phyloP scores from a whole-genome alignment of 2,888 invertebrate species.

The Dioctria rufipes region DNA sequence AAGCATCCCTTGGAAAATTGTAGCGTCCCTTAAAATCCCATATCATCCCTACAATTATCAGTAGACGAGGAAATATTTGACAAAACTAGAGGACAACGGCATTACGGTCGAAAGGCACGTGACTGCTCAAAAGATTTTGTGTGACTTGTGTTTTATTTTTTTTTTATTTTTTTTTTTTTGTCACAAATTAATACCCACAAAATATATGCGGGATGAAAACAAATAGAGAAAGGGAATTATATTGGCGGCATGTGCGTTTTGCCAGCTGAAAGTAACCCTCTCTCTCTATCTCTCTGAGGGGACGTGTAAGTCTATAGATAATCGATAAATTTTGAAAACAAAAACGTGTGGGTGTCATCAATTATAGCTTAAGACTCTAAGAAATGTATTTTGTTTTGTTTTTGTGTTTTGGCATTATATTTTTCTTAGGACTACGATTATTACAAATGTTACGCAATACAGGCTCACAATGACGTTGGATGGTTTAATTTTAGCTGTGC shows the following conservation, averaged over 20 bases:
- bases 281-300: background rate
- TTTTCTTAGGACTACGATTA: no score
- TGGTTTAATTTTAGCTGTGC: no score
- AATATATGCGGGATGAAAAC: conserved; percentile 45
- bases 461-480: no score
- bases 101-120: conserved; percentile 50
- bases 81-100: conserved; percentile 54
- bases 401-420: no score
- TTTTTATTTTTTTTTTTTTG: conserved; percentile 41
- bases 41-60: conserved; percentile 58
- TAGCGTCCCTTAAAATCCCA: conserved; percentile 56
- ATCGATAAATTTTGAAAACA: conserved; percentile 26
- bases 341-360: background rate
- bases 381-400: no score
- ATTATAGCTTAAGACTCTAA: no score
- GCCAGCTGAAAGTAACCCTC: background rate
- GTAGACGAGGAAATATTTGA: conserved; percentile 58
- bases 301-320: background rate
- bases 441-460: no score
- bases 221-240: conserved; percentile 36
- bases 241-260: conserved; percentile 36
- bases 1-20: conserved; percentile 16
- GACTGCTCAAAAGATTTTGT: conserved; percentile 58
- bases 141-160: background rate
- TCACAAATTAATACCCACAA: conserved; percentile 56